phyloP scores from a whole-genome alignment of 2,113 vertebrate genomes.

The Megatriorchis doriae region DNA sequence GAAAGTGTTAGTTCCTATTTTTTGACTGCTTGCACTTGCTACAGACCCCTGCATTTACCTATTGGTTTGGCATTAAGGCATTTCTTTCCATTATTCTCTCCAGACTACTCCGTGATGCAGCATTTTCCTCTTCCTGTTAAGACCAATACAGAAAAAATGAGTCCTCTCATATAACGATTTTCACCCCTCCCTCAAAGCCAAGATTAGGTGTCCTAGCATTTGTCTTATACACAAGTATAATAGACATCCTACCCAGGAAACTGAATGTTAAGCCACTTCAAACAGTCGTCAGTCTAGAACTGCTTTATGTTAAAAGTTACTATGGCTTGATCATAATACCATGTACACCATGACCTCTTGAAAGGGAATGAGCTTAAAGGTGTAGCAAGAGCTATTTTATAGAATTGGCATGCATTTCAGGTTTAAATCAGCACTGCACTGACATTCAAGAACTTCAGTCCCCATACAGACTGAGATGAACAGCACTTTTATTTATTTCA shows the following conservation, averaged over 20 bases:
- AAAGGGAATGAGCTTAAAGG: background rate
- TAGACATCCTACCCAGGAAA: background rate
- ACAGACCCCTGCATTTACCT: background rate
- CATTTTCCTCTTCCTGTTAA: background rate
- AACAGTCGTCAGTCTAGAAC: background rate
- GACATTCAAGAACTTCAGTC: slow-evolving; percentile 76
- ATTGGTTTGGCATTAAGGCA: background rate
- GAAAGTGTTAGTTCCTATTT: background rate
- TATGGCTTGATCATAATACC: background rate
- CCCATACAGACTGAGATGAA: slow-evolving; percentile 78
- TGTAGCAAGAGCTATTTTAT: background rate
- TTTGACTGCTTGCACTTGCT: background rate
- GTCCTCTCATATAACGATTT: background rate
- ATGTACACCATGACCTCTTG: background rate
- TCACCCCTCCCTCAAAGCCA: background rate
- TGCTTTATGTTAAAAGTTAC: background rate
- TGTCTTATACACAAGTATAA: background rate
- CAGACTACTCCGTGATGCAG: background rate
- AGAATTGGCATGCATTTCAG: slow-evolving; percentile 8
- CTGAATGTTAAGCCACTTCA: background rate
- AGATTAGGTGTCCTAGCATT: background rate
- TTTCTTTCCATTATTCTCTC: background rate
- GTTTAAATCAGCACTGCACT: slow-evolving; percentile 35
- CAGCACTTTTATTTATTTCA: slow-evolving; percentile 79
- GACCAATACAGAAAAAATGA: background rate